A percentile compares a stretch with the other conserved stretches of the same genome.
Conservation (phyloP, 2,888 invertebrate species). For the Chymomyza procnemis region DNA sequence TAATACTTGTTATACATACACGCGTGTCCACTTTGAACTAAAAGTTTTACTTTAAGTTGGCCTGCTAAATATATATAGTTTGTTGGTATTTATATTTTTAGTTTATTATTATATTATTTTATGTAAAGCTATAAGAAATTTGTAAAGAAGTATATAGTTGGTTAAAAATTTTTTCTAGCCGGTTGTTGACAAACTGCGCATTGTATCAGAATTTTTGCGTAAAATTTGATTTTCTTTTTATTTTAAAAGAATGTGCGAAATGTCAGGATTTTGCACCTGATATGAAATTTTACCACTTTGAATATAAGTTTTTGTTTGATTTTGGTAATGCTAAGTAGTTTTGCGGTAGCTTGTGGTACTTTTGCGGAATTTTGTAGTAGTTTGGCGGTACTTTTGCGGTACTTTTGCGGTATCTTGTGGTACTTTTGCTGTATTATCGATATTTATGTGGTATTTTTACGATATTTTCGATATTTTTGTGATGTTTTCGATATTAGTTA, state of each 20-base stretch:
- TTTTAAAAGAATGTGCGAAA: conserved; percentile 29
- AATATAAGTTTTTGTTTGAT: conserved; percentile 57
- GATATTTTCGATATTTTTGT: conserved; percentile 14
- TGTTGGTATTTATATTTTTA: conserved; percentile 9
- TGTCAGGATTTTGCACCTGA: background rate
- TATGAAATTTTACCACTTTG: conserved; percentile 66
- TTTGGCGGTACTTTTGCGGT: background rate
- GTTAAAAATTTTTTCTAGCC: conserved; percentile 56
- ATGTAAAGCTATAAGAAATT: conserved; percentile 32
- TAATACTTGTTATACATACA: conserved; percentile 51
- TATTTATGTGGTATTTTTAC: conserved; percentile 6
- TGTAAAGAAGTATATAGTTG: conserved; percentile 42
- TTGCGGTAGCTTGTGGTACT: conserved; percentile 8
- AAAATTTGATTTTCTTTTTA: conserved; percentile 45
- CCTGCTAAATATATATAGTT: conserved; percentile 29
- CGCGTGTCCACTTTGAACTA: conserved; percentile 39
- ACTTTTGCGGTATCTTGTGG: conserved; percentile 10
- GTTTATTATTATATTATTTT: conserved; percentile 7
- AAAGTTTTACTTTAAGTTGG: conserved; percentile 22
- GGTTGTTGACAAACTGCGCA: conserved; percentile 77
- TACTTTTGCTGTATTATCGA: conserved; percentile 9
- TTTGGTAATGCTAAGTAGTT: too few species aligned
- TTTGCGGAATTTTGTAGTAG: conserved; percentile 10
- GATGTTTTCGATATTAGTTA: too few species aligned
- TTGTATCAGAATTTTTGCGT: conserved; percentile 76